A percentile compares a stretch with the other conserved stretches of the same genome.
Evolutionary conservation across 1,140 invertebrate genomes (phyloP).

Genomic region (Drosophila obscura): DNA sequence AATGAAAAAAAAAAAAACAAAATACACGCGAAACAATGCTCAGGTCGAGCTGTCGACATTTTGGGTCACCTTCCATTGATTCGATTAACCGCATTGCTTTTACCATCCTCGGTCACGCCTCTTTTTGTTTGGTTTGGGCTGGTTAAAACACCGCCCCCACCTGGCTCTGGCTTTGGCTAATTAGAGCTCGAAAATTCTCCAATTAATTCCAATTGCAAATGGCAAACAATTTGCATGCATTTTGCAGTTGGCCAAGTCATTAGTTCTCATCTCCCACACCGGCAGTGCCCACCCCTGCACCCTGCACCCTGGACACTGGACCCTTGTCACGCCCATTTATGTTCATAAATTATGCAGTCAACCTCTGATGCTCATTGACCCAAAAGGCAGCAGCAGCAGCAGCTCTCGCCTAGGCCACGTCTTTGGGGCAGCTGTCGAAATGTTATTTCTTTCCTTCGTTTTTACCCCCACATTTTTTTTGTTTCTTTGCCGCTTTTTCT

Average conservation of each 20-base stretch:
- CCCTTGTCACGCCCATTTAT: slow-evolving; percentile 67
- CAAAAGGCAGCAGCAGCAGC: slow-evolving; percentile 5
- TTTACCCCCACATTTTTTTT: not conserved
- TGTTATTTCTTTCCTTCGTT: slow-evolving; percentile 49
- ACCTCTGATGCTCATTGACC: slow-evolving; percentile 52
- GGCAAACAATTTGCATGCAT: slow-evolving; percentile 44
- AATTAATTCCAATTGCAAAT: slow-evolving; percentile 43
- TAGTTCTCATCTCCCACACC: slow-evolving; percentile 24
- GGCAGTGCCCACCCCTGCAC: not conserved
- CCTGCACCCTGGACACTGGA: not conserved
- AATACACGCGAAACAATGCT: too few species aligned
- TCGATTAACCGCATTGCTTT: too few species aligned
- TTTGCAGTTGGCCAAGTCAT: slow-evolving; percentile 42
- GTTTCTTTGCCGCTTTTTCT: not conserved
- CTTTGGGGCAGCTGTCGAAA: slow-evolving; percentile 33
- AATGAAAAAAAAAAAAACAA: too few species aligned
- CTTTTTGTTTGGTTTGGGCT: too few species aligned
- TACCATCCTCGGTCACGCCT: too few species aligned
- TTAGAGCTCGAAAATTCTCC: slow-evolving; percentile 22
- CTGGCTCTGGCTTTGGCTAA: slow-evolving; percentile 1
- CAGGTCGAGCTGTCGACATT: too few species aligned
- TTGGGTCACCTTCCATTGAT: too few species aligned
- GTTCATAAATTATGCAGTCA: slow-evolving; percentile 73
- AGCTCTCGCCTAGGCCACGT: not conserved
- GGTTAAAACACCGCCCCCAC: too few species aligned